Evolutionary conservation across 2,797 vertebrate species (phyloP).

Genomic region (Bucorvus abyssinicus): DNA sequence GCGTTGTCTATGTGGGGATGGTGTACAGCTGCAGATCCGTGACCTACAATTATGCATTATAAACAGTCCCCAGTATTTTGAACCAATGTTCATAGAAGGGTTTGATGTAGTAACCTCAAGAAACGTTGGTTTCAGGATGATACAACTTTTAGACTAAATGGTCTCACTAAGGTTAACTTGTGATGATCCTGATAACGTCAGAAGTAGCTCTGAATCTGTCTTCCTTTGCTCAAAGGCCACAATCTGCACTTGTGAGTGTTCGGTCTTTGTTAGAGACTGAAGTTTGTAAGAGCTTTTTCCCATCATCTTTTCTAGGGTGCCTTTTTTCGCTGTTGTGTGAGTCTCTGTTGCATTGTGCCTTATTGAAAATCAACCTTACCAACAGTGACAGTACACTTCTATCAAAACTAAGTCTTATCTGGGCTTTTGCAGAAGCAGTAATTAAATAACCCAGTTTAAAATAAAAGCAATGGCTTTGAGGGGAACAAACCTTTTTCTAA

Average conservation of each 20-base stretch:
- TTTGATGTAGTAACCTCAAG: not conserved
- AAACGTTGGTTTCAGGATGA: not conserved
- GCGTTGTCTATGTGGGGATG: not conserved
- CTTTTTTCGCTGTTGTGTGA: not conserved
- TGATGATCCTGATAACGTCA: not conserved
- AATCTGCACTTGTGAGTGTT: not conserved
- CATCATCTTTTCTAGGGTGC: not conserved
- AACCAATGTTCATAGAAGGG: not conserved
- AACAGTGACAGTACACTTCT: not conserved
- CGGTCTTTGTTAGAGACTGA: not conserved
- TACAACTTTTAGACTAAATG: not conserved
- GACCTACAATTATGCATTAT: not conserved
- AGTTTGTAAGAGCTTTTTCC: not conserved
- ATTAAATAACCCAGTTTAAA: slow-evolving; percentile 6
- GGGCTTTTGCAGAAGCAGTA: not conserved
- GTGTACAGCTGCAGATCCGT: not conserved
- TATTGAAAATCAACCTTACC: not conserved
- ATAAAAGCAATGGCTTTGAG: not conserved
- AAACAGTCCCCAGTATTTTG: not conserved
- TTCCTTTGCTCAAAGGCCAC: not conserved
- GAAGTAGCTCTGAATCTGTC: not conserved
- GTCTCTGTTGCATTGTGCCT: not conserved
- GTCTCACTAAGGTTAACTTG: not conserved
- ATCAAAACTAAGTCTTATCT: not conserved
- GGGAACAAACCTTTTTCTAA: not conserved